Conservation (phyloP, 2,113 vertebrate species). For the Macrotus californicus region DNA sequence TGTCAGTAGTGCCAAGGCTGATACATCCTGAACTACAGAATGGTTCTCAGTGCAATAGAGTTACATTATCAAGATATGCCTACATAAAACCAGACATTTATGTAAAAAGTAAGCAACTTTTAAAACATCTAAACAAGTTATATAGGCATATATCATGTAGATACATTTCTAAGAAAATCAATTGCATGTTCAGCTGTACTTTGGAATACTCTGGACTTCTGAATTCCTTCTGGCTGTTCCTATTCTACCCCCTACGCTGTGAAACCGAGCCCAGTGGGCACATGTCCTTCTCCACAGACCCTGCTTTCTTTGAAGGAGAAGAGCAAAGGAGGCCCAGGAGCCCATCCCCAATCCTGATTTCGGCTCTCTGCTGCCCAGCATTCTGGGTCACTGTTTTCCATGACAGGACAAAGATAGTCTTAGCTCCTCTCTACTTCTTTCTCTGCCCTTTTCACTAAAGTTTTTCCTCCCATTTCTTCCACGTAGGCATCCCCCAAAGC, state of each 20-base stretch:
- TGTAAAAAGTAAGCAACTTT: neutral
- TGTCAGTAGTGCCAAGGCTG: neutral
- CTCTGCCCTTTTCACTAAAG: neutral
- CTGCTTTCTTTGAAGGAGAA: neutral
- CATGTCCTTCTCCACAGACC: neutral
- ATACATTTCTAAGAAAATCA: neutral
- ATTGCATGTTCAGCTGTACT: neutral
- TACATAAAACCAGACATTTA: neutral
- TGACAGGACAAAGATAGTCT: neutral
- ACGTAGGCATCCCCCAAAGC: neutral
- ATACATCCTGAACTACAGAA: neutral
- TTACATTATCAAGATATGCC: neutral
- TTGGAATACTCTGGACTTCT: neutral
- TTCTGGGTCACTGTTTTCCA: neutral
- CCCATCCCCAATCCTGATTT: neutral
- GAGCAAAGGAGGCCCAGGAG: neutral
- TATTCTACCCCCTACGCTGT: neutral
- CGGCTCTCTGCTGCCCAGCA: neutral
- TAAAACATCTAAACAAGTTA: neutral
- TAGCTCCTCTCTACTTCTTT: neutral
- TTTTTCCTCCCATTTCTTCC: neutral
- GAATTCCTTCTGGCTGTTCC: neutral
- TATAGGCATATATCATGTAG: neutral
- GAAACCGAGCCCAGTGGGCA: neutral
- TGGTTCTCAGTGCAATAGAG: neutral